These are phyloP conservation scores for Papilio dardanus DNA, from an alignment of 1,140 invertebrate genomes.

Conservation along the genomic window DNA sequence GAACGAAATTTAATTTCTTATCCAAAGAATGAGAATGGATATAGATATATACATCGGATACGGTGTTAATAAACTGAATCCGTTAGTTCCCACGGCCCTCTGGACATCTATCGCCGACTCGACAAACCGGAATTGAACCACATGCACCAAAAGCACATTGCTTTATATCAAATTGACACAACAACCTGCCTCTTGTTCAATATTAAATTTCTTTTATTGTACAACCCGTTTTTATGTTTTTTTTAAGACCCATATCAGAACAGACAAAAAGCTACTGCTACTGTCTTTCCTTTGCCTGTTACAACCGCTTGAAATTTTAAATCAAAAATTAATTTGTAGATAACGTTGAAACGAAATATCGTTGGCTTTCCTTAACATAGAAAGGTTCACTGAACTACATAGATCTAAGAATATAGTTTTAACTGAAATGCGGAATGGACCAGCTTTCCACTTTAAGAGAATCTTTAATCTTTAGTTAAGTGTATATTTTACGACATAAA, in stretches of 20 bases:
- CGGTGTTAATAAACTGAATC: conserved; percentile 41
- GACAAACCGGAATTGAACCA: conserved; percentile 66
- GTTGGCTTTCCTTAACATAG: no score
- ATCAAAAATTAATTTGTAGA: no score
- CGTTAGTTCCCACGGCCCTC: conserved; percentile 68
- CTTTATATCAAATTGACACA: conserved; percentile 27
- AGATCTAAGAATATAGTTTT: background rate
- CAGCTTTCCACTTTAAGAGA: background rate
- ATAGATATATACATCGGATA: background rate
- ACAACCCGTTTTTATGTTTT: background rate
- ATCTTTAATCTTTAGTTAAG: conserved; percentile 26
- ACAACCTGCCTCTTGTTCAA: background rate
- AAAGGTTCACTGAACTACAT: background rate
- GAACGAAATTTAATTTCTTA: conserved; percentile 34
- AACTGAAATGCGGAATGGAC: background rate
- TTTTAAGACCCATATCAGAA: background rate
- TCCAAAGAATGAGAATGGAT: conserved; percentile 3
- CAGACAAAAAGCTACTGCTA: background rate
- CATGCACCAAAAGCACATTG: conserved; percentile 38
- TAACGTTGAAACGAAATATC: no score
- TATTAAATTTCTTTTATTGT: background rate
- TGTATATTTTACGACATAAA: conserved; percentile 43
- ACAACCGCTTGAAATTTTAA: background rate
- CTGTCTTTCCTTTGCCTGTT: background rate
- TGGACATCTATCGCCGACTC: conserved; percentile 62